Evolutionary conservation across 2,888 invertebrate genomes (phyloP).

Genomic region (Neuroscelio doddi): DNA sequence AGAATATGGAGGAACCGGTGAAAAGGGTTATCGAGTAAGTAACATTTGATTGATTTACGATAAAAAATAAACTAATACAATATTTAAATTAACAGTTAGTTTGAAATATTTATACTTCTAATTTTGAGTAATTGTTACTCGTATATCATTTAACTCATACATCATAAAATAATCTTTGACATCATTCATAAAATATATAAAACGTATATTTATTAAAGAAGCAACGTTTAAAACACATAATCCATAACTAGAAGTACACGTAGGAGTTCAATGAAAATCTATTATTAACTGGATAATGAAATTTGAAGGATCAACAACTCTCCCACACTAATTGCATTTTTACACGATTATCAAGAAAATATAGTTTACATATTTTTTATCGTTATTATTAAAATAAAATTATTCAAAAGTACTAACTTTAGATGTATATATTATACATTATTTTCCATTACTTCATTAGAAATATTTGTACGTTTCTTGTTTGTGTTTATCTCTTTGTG

Average conservation of each 20-base stretch:
- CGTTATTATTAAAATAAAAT: too few relatives aligned
- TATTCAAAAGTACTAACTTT: too few relatives aligned
- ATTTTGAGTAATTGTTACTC: too few relatives aligned
- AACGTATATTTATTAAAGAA: constrained; percentile 31
- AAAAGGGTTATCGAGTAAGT: constrained; percentile 89
- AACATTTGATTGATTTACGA: background rate
- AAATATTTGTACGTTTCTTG: too few relatives aligned
- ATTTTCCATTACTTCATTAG: too few relatives aligned
- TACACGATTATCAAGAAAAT: too few relatives aligned
- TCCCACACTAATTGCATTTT: constrained; percentile 9
- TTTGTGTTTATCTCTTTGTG: too few relatives aligned
- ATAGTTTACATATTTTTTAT: too few relatives aligned
- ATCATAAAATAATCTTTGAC: constrained; percentile 13
- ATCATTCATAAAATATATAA: constrained; percentile 28
- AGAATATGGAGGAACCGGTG: constrained; percentile 84
- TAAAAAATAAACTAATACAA: too few relatives aligned
- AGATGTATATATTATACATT: too few relatives aligned
- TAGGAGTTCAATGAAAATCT: constrained; percentile 41
- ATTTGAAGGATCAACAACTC: constrained; percentile 25
- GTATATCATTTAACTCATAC: constrained; percentile 5
- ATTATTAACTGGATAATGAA: constrained; percentile 31
- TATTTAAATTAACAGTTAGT: too few relatives aligned
- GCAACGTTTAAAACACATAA: constrained; percentile 22
- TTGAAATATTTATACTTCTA: too few relatives aligned
- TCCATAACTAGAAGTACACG: constrained; percentile 16